Evolutionary conservation across 2,113 vertebrate genomes (phyloP), one percentile per base, ranked within the genome.

Genomic region (Plecturocebus donacophilus): DNA sequence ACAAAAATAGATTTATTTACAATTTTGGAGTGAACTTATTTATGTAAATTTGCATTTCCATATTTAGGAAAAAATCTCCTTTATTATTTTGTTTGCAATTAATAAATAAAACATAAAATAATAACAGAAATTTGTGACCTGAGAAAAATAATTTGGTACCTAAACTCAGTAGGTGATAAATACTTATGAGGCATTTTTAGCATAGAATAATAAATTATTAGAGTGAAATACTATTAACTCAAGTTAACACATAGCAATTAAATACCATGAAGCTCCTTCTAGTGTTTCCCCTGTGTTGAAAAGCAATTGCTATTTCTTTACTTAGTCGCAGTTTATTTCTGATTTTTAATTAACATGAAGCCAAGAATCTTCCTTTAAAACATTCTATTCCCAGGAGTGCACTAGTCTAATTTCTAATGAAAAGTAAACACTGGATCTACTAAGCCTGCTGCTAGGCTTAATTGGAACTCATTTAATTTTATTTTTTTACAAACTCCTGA

Each of bases 321-420:
- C 56, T 96, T 35, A 86, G 32, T 38, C 56, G 94, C 30, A 93
- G 32, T 70, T 84, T 94, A 90, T 42, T 94, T 84, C 61, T 73
- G 54, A 79, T 77, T 94, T 98, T 97, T 98, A 98, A 98, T 97
- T 97, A 97, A 95, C 87, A 91, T 35, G 56, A 93, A 97, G 42
- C 14, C 21, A 45, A 66, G 66, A 93, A 61, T 61, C 70, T 90
- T 93, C 64, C 61, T 94, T 89, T 97, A 91, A 87, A 97, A 61
- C 42, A 77, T 58, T 87, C 40, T 94, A 52, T 83, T 97, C 93
- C 83, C 83, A 83, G 42, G 70, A 87, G 82, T 66, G 64, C 77
- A 19, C 4, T 90, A 38, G 56, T 95, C 83, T 40, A 85, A 85
- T 92, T 96, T 92, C 86, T 95, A 95, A 97, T 92, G 83, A 96